A percentile compares a stretch with the other conserved stretches of the same genome.
phyloP scores from a whole-genome alignment of 1,140 invertebrate genomes.

The Drosophila cardini region DNA sequence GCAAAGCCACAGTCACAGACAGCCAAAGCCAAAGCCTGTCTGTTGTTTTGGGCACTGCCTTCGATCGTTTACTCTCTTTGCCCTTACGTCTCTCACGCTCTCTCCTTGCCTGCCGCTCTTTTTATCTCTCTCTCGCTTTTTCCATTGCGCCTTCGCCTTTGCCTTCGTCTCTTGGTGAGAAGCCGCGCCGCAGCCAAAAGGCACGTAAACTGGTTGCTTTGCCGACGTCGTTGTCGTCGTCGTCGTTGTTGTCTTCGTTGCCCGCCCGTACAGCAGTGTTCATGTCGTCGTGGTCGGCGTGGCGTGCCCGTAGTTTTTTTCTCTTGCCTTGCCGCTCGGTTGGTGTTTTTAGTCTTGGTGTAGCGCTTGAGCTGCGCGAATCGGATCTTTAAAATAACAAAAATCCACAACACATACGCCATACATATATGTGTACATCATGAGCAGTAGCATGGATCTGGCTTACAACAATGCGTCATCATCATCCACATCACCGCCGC shows the following conservation, averaged over 20 bases:
- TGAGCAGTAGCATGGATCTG: constrained; percentile 55
- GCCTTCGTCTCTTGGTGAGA: constrained; percentile 38
- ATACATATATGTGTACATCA: constrained; percentile 11
- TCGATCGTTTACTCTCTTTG: constrained; percentile 26
- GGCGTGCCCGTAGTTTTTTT: constrained; percentile 67
- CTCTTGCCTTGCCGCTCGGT: constrained; percentile 46
- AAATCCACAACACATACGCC: background rate
- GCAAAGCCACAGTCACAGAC: background rate
- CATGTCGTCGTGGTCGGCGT: constrained; percentile 34
- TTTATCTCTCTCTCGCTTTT: constrained; percentile 41
- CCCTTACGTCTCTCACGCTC: constrained; percentile 10
- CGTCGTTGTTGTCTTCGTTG: constrained; percentile 30
- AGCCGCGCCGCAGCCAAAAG: constrained; percentile 67
- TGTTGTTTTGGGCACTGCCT: constrained; percentile 37
- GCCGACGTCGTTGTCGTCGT: constrained; percentile 18
- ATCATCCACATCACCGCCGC: constrained; percentile 54
- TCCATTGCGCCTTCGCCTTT: constrained; percentile 57
- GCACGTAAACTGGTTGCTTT: constrained; percentile 78
- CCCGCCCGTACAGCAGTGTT: constrained; percentile 63
- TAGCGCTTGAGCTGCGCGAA: constrained; percentile 75
- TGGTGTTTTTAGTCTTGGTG: constrained; percentile 46
- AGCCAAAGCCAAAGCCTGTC: constrained; percentile 53
- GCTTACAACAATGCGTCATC: constrained; percentile 75
- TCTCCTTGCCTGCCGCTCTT: constrained; percentile 13
- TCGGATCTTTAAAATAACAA: constrained; percentile 49